Base-by-base conservation (phyloP, 2,888 invertebrate species). In the Seira musarum region DNA sequence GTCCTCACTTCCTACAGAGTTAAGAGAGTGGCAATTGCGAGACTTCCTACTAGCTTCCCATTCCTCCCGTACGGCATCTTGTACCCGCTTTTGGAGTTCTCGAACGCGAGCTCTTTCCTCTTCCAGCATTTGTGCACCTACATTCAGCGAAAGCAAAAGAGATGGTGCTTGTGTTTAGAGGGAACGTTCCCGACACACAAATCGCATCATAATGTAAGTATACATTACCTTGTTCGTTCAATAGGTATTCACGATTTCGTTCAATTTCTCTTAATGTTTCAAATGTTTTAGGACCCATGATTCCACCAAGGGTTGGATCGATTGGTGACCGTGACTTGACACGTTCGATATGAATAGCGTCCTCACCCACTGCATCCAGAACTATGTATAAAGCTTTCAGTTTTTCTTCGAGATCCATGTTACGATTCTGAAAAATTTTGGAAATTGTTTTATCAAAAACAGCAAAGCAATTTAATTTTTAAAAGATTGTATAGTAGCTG, bases 251-350 rank as follows among this genome's bases (percentile, higher is more conserved):
- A 75, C 96, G 90, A 89, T 96, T 96, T 87, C 95, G 92, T 89
- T 97, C 96, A 81, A 97, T 95, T 90, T 96, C 96, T 90, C 94
- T 94, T 80, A 97, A 91, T 85, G 96, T 96, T 87, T 95, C 95
- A 85, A 95, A 91, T 0, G 96, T 95, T 87, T 94, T 93, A 81
- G 93, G 92, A 19, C 94, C 94, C 66, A 88, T 86, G 61, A 94
- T 89, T 1, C 93, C 92, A 1, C 93, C 93, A 25, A 88, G 85
- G 73, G 92, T 92, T 2, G 93, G 91, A 73, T 87, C 86, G 79
- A 95, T 92, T 2, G 95, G 95, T 0, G 95, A 94, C 88, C 94
- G 93, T 17, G 92, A 93, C 0, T 95, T 95, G n/a, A 96, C 94
- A 88, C 94, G 93, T n/a, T 94, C 94, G 88, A 96, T 96, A 86